These are phyloP conservation scores for Musca domestica DNA, from an alignment of 1,140 invertebrate genomes.

Conservation along the genomic window DNA sequence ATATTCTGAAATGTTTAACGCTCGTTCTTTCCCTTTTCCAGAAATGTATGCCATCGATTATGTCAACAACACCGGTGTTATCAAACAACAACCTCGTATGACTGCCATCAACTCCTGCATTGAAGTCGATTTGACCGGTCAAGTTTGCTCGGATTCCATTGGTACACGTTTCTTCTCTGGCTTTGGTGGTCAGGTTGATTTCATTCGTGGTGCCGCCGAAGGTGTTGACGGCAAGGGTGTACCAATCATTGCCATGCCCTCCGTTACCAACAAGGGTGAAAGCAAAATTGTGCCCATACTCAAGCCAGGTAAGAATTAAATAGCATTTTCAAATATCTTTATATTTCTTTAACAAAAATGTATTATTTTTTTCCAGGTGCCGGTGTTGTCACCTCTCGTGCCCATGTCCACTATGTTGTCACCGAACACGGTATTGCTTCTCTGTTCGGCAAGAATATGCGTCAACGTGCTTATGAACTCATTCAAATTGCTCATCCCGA, in stretches of 20 bases:
- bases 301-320: slow-evolving; percentile 66
- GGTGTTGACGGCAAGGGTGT: slow-evolving; percentile 85
- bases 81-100: slow-evolving; percentile 83
- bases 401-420: slow-evolving; percentile 90
- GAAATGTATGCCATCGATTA: slow-evolving; percentile 85
- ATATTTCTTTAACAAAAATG: background rate
- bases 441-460: slow-evolving; percentile 84
- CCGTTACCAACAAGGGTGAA: slow-evolving; percentile 79
- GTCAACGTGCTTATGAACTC: slow-evolving; percentile 84
- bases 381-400: slow-evolving; percentile 89
- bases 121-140: slow-evolving; percentile 94
- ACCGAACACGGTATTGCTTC: slow-evolving; percentile 90
- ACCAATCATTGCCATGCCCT: slow-evolving; percentile 90
- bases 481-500: slow-evolving; percentile 90
- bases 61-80: slow-evolving; percentile 78
- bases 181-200: slow-evolving; percentile 93
- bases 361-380: slow-evolving; percentile 64
- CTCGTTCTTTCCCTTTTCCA: slow-evolving; percentile 44
- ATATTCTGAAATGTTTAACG: no score
- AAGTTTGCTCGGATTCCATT: slow-evolving; percentile 90
- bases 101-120: slow-evolving; percentile 96
- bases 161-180: slow-evolving; percentile 90
- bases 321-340: background rate
- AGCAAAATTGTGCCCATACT: slow-evolving; percentile 85
- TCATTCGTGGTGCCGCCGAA: slow-evolving; percentile 89